Conservation (phyloP, 2,113 vertebrate genomes). For the Peromyscus polionotus region DNA sequence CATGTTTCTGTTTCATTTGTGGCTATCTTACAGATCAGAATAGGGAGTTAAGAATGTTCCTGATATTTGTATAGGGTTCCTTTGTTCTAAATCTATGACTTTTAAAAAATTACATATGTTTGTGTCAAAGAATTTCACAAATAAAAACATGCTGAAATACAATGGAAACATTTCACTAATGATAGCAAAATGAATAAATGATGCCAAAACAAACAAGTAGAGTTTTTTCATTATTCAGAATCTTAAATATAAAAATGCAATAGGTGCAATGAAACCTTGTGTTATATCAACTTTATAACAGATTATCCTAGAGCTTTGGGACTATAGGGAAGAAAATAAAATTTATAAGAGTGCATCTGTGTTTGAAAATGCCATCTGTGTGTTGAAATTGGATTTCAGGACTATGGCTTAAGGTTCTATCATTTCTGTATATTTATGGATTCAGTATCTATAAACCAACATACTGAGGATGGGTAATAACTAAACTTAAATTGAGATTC, state of each 20-base stretch:
- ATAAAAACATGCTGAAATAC: background rate
- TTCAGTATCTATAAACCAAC: conserved; percentile 55
- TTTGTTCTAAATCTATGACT: background rate
- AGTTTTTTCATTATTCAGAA: background rate
- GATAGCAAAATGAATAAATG: background rate
- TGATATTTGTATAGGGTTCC: background rate
- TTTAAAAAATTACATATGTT: background rate
- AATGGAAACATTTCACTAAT: background rate
- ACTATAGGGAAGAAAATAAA: conserved; percentile 58
- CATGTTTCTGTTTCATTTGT: background rate
- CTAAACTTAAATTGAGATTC: conserved; percentile 55
- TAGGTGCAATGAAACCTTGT: background rate
- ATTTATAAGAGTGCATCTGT: conserved; percentile 40
- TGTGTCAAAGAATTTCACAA: background rate
- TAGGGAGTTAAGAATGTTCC: background rate
- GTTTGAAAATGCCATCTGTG: conserved; percentile 57
- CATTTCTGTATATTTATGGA: conserved; percentile 49
- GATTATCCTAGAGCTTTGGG: conserved; percentile 30
- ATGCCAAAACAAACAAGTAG: background rate
- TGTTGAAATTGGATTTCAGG: conserved; percentile 69
- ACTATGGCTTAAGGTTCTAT: conserved; percentile 49
- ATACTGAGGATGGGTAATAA: background rate
- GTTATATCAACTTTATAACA: conserved; percentile 16
- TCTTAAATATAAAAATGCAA: conserved; percentile 29
- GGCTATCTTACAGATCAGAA: background rate